These are phyloP conservation scores for Palythoa grandis DNA, from an alignment of 92 coral and sea anemone genomes.

Conservation along the genomic window DNA sequence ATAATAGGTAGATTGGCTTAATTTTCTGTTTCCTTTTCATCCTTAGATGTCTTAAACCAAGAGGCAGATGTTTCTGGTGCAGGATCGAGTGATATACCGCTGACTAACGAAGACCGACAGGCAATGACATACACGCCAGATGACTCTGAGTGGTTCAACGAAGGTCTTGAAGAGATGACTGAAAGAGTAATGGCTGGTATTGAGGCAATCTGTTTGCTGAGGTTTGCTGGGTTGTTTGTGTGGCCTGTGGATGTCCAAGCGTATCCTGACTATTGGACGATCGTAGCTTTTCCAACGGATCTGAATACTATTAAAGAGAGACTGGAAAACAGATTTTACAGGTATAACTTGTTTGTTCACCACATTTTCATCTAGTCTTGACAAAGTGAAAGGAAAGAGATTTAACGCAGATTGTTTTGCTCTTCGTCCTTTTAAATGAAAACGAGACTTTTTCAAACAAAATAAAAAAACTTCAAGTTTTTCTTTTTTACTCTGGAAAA, in stretches of 20 bases:
- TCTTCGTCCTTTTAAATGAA: too few relatives aligned
- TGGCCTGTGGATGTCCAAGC: slow-evolving; percentile 96
- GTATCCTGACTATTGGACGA: slow-evolving; percentile 97
- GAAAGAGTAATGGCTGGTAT: slow-evolving; percentile 76
- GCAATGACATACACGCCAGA: slow-evolving; percentile 77
- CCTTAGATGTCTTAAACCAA: slow-evolving; percentile 63
- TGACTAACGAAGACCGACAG: slow-evolving; percentile 91
- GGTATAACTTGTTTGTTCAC: slow-evolving; percentile 54
- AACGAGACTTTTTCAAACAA: too few relatives aligned
- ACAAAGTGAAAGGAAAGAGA: too few relatives aligned
- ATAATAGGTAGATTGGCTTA: neutral
- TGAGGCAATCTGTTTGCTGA: slow-evolving; percentile 82
- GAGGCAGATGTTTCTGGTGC: slow-evolving; percentile 86
- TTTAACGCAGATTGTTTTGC: too few relatives aligned
- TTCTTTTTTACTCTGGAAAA: too few relatives aligned
- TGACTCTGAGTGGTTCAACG: slow-evolving; percentile 90
- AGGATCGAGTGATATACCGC: slow-evolving; percentile 93
- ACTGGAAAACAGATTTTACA: slow-evolving; percentile 83
- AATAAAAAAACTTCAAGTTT: too few relatives aligned
- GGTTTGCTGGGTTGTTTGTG: slow-evolving; percentile 93
- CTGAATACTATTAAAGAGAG: slow-evolving; percentile 79
- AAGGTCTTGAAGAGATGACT: slow-evolving; percentile 82
- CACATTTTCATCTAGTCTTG: too few relatives aligned
- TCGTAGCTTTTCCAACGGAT: slow-evolving; percentile 92
- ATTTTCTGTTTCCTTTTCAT: neutral